Conservation (phyloP, 2,888 invertebrate genomes). For the Leptinotarsa peninsularis region DNA sequence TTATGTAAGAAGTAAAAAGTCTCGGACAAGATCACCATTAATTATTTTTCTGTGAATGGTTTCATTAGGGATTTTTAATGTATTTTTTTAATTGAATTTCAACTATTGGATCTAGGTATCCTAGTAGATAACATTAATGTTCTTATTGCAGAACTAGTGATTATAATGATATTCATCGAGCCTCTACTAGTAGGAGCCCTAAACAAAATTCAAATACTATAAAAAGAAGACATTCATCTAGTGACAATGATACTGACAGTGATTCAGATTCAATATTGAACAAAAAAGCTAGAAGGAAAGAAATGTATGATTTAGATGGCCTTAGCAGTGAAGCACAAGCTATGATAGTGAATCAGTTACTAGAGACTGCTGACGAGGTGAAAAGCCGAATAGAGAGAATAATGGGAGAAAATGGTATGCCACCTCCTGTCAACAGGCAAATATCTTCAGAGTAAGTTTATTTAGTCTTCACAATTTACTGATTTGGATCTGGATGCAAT, state of each 20-base stretch:
- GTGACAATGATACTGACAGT: slow-evolving; percentile 19
- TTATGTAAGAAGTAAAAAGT: too few relatives aligned
- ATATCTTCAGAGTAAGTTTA: slow-evolving; percentile 11
- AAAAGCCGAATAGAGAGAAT: slow-evolving; percentile 35
- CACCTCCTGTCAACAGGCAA: not conserved
- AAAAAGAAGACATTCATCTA: slow-evolving; percentile 15
- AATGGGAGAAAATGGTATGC: slow-evolving; percentile 28
- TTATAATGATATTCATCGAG: not conserved
- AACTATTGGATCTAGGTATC: too few relatives aligned
- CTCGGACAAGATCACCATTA: too few relatives aligned
- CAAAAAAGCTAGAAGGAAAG: slow-evolving; percentile 20
- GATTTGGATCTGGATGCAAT: not conserved
- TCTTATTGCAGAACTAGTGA: not conserved
- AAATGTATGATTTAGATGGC: slow-evolving; percentile 18
- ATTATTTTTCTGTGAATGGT: too few relatives aligned
- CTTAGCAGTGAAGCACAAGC: slow-evolving; percentile 32
- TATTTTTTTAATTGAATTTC: too few relatives aligned
- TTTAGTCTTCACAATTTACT: not conserved
- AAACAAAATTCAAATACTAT: not conserved
- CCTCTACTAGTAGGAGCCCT: not conserved
- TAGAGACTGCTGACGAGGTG: slow-evolving; percentile 35
- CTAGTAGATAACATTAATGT: not conserved
- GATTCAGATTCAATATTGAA: slow-evolving; percentile 13
- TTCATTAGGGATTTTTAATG: too few relatives aligned
- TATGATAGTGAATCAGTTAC: slow-evolving; percentile 27